phyloP scores from a whole-genome alignment of 2,888 invertebrate species.

The Melanostoma scalare region DNA sequence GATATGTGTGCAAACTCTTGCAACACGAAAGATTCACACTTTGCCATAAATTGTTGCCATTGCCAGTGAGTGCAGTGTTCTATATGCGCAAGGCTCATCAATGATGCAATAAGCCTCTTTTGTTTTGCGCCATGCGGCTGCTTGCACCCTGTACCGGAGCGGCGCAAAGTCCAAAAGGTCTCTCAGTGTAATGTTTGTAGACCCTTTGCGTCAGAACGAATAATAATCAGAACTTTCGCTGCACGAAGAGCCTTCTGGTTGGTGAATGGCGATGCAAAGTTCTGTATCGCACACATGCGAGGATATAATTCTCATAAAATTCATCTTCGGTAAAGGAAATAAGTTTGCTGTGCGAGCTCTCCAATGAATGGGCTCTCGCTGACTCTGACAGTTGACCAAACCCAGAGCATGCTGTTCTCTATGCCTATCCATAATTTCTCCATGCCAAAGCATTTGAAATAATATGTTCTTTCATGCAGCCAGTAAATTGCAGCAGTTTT shows the following conservation, averaged over 20 bases:
- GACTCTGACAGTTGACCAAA: slow-evolving; percentile 61
- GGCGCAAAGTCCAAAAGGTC: slow-evolving; percentile 67
- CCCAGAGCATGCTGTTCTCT: slow-evolving; percentile 35
- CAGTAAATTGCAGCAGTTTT: slow-evolving; percentile 66
- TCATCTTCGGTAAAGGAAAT: slow-evolving; percentile 65
- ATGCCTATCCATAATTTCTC: slow-evolving; percentile 45
- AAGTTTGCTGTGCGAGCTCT: slow-evolving; percentile 49
- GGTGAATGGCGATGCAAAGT: slow-evolving; percentile 19
- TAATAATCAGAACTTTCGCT: slow-evolving; percentile 54
- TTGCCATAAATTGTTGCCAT: slow-evolving; percentile 56
- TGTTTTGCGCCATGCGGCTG: neutral
- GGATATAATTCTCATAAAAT: slow-evolving; percentile 58
- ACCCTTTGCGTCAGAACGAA: slow-evolving; percentile 39
- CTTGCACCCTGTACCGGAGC: slow-evolving; percentile 8
- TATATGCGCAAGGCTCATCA: slow-evolving; percentile 49
- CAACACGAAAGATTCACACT: slow-evolving; percentile 70
- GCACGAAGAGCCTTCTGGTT: slow-evolving; percentile 18
- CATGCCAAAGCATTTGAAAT: slow-evolving; percentile 65
- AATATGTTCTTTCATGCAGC: slow-evolving; percentile 72
- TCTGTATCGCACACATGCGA: slow-evolving; percentile 59
- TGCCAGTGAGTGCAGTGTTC: slow-evolving; percentile 7
- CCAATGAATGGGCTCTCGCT: slow-evolving; percentile 47
- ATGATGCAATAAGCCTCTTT: slow-evolving; percentile 61
- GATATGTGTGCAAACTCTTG: slow-evolving; percentile 48
- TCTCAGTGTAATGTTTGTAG: slow-evolving; percentile 16